Evolutionary conservation across 2,113 vertebrate genomes (phyloP).

Genomic region (Actenoides hombroni): DNA sequence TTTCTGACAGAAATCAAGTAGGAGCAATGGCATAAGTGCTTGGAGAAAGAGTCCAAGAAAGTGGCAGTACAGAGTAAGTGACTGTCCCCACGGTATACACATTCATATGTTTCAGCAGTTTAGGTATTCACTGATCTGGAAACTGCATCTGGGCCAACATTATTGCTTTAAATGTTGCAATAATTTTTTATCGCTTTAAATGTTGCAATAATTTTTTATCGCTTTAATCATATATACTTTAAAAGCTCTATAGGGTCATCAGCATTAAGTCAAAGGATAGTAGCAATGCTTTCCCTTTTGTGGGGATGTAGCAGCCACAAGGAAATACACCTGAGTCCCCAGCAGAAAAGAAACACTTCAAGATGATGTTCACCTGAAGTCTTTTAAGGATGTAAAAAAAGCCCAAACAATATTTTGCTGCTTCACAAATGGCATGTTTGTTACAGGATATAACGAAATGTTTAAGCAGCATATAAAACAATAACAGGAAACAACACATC

Average conservation of each 20-base stretch:
- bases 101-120: not conserved
- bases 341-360: not conserved
- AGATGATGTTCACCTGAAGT: not conserved
- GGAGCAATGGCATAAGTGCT: not conserved
- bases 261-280: not conserved
- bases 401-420: not conserved
- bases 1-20: not conserved
- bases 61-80: not conserved
- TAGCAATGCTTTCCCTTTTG: not conserved
- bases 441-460: conserved; percentile 42
- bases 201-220: conserved; percentile 20
- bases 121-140: conserved; percentile 9
- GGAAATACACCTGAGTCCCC: not conserved
- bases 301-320: not conserved
- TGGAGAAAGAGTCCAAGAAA: not conserved
- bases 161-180: conserved; percentile 23
- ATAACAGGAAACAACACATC: conserved; percentile 66
- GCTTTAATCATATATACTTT: conserved; percentile 5
- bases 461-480: conserved; percentile 45
- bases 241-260: not conserved
- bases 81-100: not conserved
- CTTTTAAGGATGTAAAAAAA: not conserved
- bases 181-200: conserved; percentile 32
- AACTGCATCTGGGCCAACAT: not conserved
- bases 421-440: not conserved